Conservation (phyloP, 2,888 invertebrate genomes). For the Marronus borbonicus region DNA sequence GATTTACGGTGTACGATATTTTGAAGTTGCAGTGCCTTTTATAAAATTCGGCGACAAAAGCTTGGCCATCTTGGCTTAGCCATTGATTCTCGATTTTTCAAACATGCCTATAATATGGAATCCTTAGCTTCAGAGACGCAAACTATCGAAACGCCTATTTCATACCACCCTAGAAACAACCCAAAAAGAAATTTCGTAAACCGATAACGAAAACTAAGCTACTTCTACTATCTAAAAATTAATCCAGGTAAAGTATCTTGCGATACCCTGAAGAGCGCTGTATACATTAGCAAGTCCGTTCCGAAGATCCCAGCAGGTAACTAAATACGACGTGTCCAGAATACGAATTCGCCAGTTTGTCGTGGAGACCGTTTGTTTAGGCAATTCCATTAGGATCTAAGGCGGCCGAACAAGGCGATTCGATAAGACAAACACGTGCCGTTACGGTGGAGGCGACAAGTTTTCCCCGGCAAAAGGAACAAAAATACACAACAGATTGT, state of each 20-base stretch:
- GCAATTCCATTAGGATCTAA: constrained; percentile 41
- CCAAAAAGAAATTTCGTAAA: no score
- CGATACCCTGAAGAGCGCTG: background rate
- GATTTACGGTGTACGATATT: no score
- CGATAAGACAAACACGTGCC: constrained; percentile 44
- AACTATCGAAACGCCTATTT: no score
- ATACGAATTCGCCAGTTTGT: constrained; percentile 20
- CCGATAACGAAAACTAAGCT: no score
- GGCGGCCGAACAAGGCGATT: constrained; percentile 13
- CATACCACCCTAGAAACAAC: no score
- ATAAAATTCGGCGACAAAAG: no score
- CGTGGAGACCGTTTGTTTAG: constrained; percentile 31
- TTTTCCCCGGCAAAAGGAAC: background rate
- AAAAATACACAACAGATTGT: constrained; percentile 27
- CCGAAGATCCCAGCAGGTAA: constrained; percentile 17
- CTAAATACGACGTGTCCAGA: constrained; percentile 33
- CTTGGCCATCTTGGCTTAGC: no score
- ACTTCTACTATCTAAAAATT: background rate
- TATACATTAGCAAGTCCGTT: constrained; percentile 30
- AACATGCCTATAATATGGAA: no score
- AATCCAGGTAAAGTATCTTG: constrained; percentile 3
- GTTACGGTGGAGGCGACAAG: background rate
- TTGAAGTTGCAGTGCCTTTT: no score
- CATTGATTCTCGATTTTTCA: no score
- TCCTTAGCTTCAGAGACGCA: no score